Percentiles rank a stretch among this genome's conserved stretches.
Conservation (phyloP, 1,140 invertebrate species). For the Lordiphosa mommai region DNA sequence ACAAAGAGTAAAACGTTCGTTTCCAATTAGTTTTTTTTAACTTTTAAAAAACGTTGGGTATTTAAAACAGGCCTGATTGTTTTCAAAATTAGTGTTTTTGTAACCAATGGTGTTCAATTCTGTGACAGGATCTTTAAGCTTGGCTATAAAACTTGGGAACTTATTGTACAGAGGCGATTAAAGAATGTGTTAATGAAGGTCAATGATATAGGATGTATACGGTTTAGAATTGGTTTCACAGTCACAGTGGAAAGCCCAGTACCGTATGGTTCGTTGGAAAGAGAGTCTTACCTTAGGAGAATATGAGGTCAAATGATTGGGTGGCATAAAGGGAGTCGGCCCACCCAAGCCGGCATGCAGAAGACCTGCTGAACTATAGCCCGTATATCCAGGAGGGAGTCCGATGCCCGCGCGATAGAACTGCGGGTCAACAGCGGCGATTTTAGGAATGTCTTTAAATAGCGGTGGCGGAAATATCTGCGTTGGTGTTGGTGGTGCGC, state of each 20-base stretch:
- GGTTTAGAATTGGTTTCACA: background rate
- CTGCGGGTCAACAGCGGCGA: conserved; percentile 88
- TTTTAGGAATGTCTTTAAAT: conserved; percentile 94
- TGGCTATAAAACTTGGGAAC: too few species aligned
- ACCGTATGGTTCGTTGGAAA: background rate
- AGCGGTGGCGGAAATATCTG: conserved; percentile 80
- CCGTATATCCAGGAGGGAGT: conserved; percentile 86
- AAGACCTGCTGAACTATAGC: conserved; percentile 86
- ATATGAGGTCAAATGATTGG: conserved; percentile 89
- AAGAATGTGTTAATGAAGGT: too few species aligned
- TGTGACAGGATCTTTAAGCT: too few species aligned
- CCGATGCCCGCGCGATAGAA: conserved; percentile 88
- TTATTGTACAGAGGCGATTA: too few species aligned
- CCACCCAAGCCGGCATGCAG: conserved; percentile 87
- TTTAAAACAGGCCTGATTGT: too few species aligned
- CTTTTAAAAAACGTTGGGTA: too few species aligned
- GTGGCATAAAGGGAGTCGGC: conserved; percentile 89
- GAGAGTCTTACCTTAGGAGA: conserved; percentile 90
- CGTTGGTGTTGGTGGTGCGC: conserved; percentile 77
- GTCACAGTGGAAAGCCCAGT: background rate
- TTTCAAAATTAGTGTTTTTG: too few species aligned
- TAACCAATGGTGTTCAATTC: too few species aligned
- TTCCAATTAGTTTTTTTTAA: too few species aligned
- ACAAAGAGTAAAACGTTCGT: too few species aligned
- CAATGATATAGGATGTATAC: too few species aligned